Conservation (phyloP, 2,113 vertebrate genomes). For the Psilopsiagon aurifrons region DNA sequence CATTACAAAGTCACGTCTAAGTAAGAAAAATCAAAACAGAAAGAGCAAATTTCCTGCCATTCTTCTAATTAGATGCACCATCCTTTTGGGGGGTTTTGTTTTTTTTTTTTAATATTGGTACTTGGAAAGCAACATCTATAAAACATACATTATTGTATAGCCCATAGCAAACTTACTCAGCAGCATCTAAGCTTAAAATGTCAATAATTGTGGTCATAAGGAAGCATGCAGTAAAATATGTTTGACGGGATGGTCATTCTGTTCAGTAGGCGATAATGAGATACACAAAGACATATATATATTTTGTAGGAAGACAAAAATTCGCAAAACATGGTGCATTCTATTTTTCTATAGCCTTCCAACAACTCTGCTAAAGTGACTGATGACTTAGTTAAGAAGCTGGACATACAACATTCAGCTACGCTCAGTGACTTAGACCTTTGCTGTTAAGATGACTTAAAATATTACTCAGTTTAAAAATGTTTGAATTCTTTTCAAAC, state of each 20-base stretch:
- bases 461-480: neutral
- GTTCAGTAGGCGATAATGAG: neutral
- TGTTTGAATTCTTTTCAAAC: slow-evolving; percentile 29
- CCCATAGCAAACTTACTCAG: neutral
- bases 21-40: neutral
- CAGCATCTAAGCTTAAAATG: neutral
- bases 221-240: neutral
- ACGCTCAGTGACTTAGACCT: neutral
- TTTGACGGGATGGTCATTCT: neutral
- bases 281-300: neutral
- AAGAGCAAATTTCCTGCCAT: neutral
- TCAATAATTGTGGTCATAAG: neutral
- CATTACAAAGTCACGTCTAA: neutral
- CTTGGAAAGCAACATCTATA: neutral
- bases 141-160: neutral
- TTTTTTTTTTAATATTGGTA: neutral
- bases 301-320: neutral
- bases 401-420: neutral
- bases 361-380: neutral
- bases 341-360: neutral
- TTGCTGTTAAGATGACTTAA: neutral
- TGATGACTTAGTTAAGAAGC: neutral
- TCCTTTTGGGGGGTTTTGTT: no score
- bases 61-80: neutral
- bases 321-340: neutral